These are phyloP conservation scores for Sebastolobus altivelis DNA, from an alignment of 2,797 vertebrate genomes.

Conservation along the genomic window DNA sequence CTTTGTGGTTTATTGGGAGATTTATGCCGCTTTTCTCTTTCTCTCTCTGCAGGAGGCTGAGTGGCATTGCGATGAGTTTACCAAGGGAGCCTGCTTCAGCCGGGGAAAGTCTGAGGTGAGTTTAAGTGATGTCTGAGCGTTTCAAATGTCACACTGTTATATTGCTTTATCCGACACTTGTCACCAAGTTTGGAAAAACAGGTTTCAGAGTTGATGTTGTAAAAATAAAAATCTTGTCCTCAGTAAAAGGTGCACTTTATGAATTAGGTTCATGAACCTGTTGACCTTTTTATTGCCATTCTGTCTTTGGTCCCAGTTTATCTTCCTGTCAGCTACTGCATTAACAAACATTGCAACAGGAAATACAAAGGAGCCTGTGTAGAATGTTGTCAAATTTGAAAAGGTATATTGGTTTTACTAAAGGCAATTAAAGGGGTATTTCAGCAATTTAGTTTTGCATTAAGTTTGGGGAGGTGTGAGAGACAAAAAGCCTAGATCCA, in stretches of 20 bases:
- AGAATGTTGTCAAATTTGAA: not conserved
- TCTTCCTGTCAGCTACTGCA: not conserved
- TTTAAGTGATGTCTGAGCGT: slow-evolving; percentile 48
- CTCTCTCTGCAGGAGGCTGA: slow-evolving; percentile 88
- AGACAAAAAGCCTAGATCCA: not conserved
- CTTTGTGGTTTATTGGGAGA: slow-evolving; percentile 57
- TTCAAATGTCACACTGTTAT: slow-evolving; percentile 39
- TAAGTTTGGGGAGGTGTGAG: not conserved
- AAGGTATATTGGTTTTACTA: not conserved
- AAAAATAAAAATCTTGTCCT: not conserved
- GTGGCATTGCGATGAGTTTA: slow-evolving; percentile 96
- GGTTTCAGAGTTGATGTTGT: not conserved
- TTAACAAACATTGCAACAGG: not conserved
- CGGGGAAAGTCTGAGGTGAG: slow-evolving; percentile 97
- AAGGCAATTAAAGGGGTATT: not conserved
- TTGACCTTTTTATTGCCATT: not conserved
- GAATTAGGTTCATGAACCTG: not conserved
- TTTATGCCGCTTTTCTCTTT: slow-evolving; percentile 53
- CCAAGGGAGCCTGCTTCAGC: slow-evolving; percentile 96
- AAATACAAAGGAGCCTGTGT: not conserved
- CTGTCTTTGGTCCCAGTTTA: not conserved
- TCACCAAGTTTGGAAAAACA: slow-evolving; percentile 25
- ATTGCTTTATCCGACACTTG: slow-evolving; percentile 39
- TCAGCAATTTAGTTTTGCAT: not conserved
- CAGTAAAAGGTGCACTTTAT: not conserved